Evolutionary conservation across 1,140 invertebrate species (phyloP).

Genomic region (Trachelipus rathkii): DNA sequence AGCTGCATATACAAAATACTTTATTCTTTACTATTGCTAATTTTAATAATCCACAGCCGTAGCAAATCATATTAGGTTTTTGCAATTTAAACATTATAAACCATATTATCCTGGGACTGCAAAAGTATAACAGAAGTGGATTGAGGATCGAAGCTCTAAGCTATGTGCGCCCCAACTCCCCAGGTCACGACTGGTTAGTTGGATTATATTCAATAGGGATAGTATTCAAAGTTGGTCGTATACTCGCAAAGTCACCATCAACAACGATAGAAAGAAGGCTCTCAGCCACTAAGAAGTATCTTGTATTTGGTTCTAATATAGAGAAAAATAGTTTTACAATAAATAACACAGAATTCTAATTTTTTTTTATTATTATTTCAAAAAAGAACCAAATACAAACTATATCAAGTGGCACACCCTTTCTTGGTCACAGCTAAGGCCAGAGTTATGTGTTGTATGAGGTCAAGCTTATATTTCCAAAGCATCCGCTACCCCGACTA

Average conservation of each 20-base stretch:
- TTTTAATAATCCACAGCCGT: slow-evolving; percentile 7
- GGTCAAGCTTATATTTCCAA: slow-evolving; percentile 12
- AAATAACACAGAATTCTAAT: too few relatives aligned
- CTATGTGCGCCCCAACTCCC: slow-evolving; percentile 4
- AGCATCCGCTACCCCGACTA: slow-evolving; percentile 5
- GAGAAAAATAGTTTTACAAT: too few relatives aligned
- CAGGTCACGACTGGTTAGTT: not conserved
- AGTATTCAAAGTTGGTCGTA: not conserved
- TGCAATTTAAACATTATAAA: not conserved
- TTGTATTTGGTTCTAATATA: not conserved
- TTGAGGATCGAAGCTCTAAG: not conserved
- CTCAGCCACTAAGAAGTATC: not conserved
- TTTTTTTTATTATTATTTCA: too few relatives aligned
- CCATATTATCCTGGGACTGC: not conserved
- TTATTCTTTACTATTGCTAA: slow-evolving; percentile 11
- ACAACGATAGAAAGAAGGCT: not conserved
- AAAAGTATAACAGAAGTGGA: not conserved
- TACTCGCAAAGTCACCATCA: not conserved
- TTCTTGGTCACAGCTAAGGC: slow-evolving; percentile 9
- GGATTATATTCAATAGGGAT: not conserved
- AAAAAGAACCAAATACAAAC: not conserved
- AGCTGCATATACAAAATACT: slow-evolving; percentile 6
- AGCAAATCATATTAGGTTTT: not conserved
- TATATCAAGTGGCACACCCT: not conserved
- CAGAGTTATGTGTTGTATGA: slow-evolving; percentile 10